phyloP scores from a whole-genome alignment of 2,797 vertebrate species.

The Babyrousa celebensis region DNA sequence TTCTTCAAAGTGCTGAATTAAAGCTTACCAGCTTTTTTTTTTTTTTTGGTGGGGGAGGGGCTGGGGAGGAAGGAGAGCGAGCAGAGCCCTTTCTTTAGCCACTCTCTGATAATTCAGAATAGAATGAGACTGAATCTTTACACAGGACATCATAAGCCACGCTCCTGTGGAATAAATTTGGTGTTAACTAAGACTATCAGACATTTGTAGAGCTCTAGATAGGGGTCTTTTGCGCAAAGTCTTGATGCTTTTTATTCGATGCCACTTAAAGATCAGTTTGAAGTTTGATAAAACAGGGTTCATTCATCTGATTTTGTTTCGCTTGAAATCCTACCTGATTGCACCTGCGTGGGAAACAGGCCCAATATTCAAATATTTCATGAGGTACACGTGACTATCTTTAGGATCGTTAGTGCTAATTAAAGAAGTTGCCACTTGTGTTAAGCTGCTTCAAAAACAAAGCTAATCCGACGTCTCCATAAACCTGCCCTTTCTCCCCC shows the following conservation, averaged over 20 bases:
- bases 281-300: constrained; percentile 54
- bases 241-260: constrained; percentile 45
- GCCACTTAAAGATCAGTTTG: not conserved
- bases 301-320: constrained; percentile 33
- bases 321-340: constrained; percentile 52
- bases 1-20: constrained; percentile 89
- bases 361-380: constrained; percentile 55
- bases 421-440: constrained; percentile 73
- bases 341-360: not conserved
- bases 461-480: constrained; percentile 54
- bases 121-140: constrained; percentile 69
- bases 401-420: constrained; percentile 72
- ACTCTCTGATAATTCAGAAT: constrained; percentile 57
- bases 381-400: constrained; percentile 54
- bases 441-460: constrained; percentile 73
- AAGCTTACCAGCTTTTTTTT: constrained; percentile 82
- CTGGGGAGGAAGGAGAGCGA: not conserved
- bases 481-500: constrained; percentile 41
- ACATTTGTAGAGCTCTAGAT: constrained; percentile 21
- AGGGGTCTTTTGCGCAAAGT: constrained; percentile 57
- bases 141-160: constrained; percentile 58
- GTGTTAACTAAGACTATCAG: constrained; percentile 57
- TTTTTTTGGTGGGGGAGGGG: not conserved
- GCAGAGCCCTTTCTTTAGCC: constrained; percentile 75
- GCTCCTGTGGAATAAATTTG: constrained; percentile 70